Evolutionary conservation across 2,888 invertebrate species (phyloP).

Genomic region (Rhaphigaster nebulosa): DNA sequence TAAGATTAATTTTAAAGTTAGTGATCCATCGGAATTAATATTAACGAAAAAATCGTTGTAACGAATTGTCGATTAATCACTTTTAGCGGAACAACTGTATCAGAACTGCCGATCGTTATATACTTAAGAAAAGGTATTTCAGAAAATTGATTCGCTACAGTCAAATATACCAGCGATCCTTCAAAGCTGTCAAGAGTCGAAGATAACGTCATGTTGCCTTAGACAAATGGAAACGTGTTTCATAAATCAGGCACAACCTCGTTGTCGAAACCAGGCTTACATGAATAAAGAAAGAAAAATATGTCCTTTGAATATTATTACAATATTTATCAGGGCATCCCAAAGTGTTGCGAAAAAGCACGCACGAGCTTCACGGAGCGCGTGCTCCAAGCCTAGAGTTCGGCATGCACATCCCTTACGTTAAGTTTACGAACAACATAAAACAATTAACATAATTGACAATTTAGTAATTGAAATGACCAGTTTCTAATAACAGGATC

Average conservation of each 20-base stretch:
- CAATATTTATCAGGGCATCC: neutral
- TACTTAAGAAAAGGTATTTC: neutral
- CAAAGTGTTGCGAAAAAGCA: neutral
- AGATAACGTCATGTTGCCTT: neutral
- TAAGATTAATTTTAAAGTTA: neutral
- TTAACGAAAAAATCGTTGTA: neutral
- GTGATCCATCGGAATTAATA: neutral
- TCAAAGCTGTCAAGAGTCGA: neutral
- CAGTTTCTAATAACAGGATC: too few relatives aligned
- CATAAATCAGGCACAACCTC: neutral
- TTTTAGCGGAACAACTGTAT: neutral
- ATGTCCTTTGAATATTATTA: slow-evolving; percentile 27
- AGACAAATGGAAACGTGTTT: slow-evolving; percentile 8
- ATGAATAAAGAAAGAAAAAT: neutral
- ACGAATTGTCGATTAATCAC: neutral
- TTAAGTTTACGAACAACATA: too few relatives aligned
- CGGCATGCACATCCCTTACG: neutral
- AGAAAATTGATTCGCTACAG: slow-evolving; percentile 26
- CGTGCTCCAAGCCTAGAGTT: neutral
- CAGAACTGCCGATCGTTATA: neutral
- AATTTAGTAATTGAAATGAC: too few relatives aligned
- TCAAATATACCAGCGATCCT: neutral
- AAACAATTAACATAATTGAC: too few relatives aligned
- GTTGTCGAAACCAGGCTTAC: slow-evolving; percentile 6
- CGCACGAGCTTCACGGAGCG: neutral